Evolutionary conservation across 2,797 vertebrate species (phyloP).

Genomic region (Dicrostonyx torquatus): DNA sequence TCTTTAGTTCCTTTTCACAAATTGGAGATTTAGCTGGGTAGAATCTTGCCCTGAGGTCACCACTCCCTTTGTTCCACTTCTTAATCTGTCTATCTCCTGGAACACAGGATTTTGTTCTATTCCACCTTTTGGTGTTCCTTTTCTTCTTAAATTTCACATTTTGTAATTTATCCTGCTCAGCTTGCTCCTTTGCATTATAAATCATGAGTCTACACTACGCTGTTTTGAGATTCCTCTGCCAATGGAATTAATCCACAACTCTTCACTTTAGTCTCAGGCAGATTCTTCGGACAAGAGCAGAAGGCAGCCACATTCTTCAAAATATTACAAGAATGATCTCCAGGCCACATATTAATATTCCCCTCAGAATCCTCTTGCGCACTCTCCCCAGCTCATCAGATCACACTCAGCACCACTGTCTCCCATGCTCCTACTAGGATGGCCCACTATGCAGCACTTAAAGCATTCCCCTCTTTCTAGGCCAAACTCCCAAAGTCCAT

Average conservation of each 20-base stretch:
- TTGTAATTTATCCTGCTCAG: neutral
- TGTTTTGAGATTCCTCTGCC: neutral
- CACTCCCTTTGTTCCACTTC: neutral
- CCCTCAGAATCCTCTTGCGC: neutral
- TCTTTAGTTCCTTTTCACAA: neutral
- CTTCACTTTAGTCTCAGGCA: neutral
- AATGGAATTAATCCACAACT: neutral
- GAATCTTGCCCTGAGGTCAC: neutral
- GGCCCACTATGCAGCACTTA: neutral
- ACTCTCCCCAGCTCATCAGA: too few species aligned
- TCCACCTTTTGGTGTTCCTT: neutral
- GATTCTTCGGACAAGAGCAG: neutral
- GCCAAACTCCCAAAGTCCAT: neutral
- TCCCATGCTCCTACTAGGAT: neutral
- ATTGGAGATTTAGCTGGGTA: neutral
- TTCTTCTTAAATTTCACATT: too few species aligned
- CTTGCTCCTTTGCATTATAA: neutral
- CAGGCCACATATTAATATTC: neutral
- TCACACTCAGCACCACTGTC: neutral
- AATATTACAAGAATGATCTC: neutral
- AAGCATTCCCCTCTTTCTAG: neutral
- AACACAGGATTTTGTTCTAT: neutral
- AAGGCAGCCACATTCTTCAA: neutral
- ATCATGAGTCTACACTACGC: neutral
- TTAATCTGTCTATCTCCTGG: neutral